A percentile compares a stretch with the other conserved stretches of the same genome.
phyloP scores from a whole-genome alignment of 2,888 invertebrate genomes.

The Oxytorus armatus region DNA sequence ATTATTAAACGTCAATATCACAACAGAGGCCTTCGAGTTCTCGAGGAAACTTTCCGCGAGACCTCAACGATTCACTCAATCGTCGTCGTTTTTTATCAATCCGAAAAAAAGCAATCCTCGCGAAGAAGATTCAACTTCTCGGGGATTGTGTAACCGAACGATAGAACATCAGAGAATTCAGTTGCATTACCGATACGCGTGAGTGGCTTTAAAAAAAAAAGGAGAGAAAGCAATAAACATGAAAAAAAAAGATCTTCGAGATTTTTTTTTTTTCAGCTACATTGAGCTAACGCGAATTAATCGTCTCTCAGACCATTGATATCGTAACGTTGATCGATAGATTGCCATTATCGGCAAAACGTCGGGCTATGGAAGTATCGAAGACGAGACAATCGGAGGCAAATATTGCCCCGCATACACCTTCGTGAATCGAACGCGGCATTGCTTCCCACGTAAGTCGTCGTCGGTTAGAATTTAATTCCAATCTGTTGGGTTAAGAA shows the following conservation, averaged over 20 bases:
- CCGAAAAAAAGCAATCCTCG: conserved; percentile 15
- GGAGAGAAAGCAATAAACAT: too few relatives aligned
- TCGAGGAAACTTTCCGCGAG: not conserved
- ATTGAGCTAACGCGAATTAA: conserved; percentile 26
- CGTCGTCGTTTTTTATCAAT: conserved; percentile 12
- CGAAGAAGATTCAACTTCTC: conserved; percentile 21
- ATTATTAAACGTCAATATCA: too few relatives aligned
- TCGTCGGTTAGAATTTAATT: conserved; percentile 97
- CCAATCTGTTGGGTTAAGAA: conserved; percentile 88
- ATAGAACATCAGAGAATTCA: not conserved
- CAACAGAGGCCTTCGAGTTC: not conserved
- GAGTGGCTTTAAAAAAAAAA: conserved; percentile 26
- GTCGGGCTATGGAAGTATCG: conserved; percentile 98
- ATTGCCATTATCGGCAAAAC: conserved; percentile 99
- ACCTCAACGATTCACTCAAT: conserved; percentile 30
- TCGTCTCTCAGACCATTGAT: conserved; percentile 95
- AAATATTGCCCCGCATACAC: conserved; percentile 98
- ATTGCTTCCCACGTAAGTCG: conserved; percentile 99
- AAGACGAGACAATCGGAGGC: conserved; percentile 99
- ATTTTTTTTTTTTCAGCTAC: conserved; percentile 40
- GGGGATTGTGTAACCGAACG: conserved; percentile 23
- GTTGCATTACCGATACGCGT: conserved; percentile 46
- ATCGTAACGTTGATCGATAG: conserved; percentile 99
- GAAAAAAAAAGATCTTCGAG: conserved; percentile 25
- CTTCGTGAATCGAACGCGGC: conserved; percentile 99